phyloP scores from a whole-genome alignment of 23 tunicate genomes.

The Trididemnum nubilum region DNA sequence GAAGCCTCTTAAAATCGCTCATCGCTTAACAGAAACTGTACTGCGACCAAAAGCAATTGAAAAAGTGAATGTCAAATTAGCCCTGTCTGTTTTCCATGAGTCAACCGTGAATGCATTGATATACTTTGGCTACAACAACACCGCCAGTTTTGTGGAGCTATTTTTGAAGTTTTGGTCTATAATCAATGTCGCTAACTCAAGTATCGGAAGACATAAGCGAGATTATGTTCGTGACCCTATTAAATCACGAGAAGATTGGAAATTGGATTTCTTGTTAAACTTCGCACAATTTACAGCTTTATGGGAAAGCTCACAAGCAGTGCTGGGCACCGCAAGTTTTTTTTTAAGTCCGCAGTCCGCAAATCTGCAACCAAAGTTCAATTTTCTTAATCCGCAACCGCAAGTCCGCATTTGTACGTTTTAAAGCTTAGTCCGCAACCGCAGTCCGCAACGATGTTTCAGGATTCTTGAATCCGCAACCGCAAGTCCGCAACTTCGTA shows the following conservation, averaged over 20 bases:
- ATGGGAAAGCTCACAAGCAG: background rate
- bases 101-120: background rate
- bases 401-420: too few species aligned
- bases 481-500: too few species aligned
- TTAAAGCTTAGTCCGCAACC: too few species aligned
- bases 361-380: too few species aligned
- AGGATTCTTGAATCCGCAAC: too few species aligned
- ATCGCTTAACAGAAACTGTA: background rate
- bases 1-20: background rate
- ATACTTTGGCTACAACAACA: background rate
- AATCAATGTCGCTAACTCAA: background rate
- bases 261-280: background rate
- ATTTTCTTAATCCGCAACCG: too few species aligned
- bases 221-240: background rate
- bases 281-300: background rate
- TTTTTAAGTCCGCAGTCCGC: too few species aligned
- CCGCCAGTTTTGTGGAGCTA: background rate
- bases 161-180: background rate
- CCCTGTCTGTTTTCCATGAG: background rate
- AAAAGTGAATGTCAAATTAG: background rate
- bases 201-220: background rate
- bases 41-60: background rate
- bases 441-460: too few species aligned
- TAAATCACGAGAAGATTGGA: background rate
- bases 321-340: too few species aligned